Percentiles rank a stretch among this genome's conserved stretches.
Conservation (phyloP, 2,888 invertebrate genomes). For the Drosophila acutilabella region DNA sequence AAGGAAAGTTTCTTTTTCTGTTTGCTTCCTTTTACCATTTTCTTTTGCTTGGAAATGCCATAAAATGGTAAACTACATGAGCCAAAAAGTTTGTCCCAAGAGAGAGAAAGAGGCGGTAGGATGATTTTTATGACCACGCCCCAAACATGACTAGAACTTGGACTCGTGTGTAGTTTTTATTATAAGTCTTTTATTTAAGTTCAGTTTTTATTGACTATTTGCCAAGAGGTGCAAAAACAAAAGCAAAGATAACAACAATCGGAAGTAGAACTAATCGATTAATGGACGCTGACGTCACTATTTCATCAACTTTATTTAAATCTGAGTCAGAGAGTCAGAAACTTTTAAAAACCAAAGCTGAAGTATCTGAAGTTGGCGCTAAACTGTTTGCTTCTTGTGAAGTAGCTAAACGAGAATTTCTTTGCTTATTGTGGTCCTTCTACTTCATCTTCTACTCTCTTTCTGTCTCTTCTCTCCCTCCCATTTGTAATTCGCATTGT, state of each 20-base stretch:
- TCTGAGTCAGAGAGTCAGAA: conserved; percentile 4
- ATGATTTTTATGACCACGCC: conserved; percentile 28
- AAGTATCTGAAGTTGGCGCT: conserved; percentile 37
- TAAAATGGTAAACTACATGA: conserved; percentile 53
- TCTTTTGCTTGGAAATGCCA: conserved; percentile 35
- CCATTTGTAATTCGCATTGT: conserved; percentile 62
- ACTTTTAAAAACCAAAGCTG: conserved; percentile 16
- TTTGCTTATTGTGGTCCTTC: conserved; percentile 17
- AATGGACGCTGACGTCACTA: conserved; percentile 22
- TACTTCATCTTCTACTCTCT: conserved; percentile 9
- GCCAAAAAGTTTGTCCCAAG: conserved; percentile 17
- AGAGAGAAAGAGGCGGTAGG: neutral
- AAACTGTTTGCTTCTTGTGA: conserved; percentile 46
- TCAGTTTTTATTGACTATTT: conserved; percentile 36
- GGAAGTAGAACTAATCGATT: conserved; percentile 32
- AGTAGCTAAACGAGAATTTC: conserved; percentile 34
- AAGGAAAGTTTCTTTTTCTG: conserved; percentile 4
- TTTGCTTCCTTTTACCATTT: neutral
- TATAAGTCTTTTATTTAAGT: conserved; percentile 42
- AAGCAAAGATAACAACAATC: neutral
- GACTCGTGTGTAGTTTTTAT: conserved; percentile 35
- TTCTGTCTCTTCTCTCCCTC: conserved; percentile 14
- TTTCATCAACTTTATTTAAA: conserved; percentile 23
- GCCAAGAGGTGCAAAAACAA: conserved; percentile 35
- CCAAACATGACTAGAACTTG: neutral